Base-by-base conservation (phyloP, 2,797 vertebrate species). In the Sebastes minor region DNA sequence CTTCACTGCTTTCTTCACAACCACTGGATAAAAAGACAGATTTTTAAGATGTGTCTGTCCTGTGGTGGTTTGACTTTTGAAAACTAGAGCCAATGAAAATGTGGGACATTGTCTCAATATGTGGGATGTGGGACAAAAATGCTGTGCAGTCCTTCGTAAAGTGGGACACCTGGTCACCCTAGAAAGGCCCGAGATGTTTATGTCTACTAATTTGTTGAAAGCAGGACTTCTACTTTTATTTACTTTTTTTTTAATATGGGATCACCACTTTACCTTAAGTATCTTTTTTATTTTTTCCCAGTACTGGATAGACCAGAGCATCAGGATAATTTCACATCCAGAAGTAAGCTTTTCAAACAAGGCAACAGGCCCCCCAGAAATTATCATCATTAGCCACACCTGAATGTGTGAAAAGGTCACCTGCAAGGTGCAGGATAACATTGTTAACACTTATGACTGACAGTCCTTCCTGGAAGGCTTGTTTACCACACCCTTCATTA, bases 401-500 rank as follows among this genome's bases (percentile, higher is more conserved):
- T 77, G 14, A 72, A 28, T 64, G n/a, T 38, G 8, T 1, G 2
- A 0, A 77, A 68, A 75, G 13, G 52, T 74, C 20, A 70, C 25
- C 14, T 62, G 8, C 14, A 62, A 63, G 13, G 22, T 60, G 32
- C 23, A 78, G 49, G 66, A 77, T 74, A 81, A 52, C 32, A 80
- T 70, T 84, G 66, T 86, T 80, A 35, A 27, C 64, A 56, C 3
- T 14, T 5, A 35, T 83, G 72, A 82, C 55, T 46, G 64, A 27
- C 22, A 28, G 20, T 52, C 9, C 25, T 30, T 25, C 11, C 57
- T 22, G 18, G 5, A 25, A 46, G 7, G 11, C 9, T 56, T 65
- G 16, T 65, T 77, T 35, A 71, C 63, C 80, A 80, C 85, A 80
- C 72, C 87, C 59, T 76, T 9, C 57, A 53, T 82, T 83, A 53